phyloP scores from a whole-genome alignment of 2,888 invertebrate genomes.

The Drosophila subquinaria region DNA sequence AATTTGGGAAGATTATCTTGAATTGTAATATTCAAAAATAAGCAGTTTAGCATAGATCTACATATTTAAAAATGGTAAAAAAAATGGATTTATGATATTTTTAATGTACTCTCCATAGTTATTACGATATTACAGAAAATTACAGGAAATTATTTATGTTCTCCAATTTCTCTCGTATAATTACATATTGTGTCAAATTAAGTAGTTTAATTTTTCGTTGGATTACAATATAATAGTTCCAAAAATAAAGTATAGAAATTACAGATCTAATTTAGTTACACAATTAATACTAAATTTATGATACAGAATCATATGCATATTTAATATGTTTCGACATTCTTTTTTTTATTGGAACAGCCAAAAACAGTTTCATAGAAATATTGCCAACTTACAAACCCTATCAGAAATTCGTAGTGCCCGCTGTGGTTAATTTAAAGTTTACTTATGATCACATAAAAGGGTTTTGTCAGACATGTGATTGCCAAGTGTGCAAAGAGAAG shows the following conservation, averaged over 20 bases:
- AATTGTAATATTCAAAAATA: neutral
- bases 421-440: constrained; percentile 15
- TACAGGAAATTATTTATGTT: neutral
- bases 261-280: too few species aligned
- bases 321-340: neutral
- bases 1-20: neutral
- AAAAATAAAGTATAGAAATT: neutral
- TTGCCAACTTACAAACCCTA: neutral
- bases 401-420: neutral
- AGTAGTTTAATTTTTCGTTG: neutral
- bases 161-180: too few species aligned
- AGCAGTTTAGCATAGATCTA: neutral
- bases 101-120: neutral
- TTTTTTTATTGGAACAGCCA: neutral
- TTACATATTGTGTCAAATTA: neutral
- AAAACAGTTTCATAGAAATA: neutral
- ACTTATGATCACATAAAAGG: constrained; percentile 56
- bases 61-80: neutral
- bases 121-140: too few species aligned
- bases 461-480: constrained; percentile 61
- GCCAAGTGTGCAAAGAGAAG: constrained; percentile 49
- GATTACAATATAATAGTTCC: neutral
- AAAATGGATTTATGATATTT: neutral
- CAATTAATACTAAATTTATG: too few species aligned
- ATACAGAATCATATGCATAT: too few species aligned